Percentiles rank a stretch among this genome's conserved stretches.
Evolutionary conservation across 2,888 invertebrate genomes (phyloP).

Genomic region (Thereva nobilitata): DNA sequence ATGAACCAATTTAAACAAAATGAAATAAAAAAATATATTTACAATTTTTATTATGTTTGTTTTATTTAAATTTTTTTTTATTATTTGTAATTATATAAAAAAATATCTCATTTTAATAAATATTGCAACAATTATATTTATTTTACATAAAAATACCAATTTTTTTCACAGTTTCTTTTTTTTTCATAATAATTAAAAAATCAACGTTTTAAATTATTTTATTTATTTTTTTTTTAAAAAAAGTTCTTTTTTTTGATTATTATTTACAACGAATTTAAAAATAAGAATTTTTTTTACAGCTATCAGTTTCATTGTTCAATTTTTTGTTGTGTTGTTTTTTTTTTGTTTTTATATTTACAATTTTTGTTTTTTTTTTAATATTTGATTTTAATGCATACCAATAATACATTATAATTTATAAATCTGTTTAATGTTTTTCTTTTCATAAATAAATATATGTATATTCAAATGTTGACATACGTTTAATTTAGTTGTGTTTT

Average conservation of each 20-base stretch:
- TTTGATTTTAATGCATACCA: too few relatives aligned
- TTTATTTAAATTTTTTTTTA: slow-evolving; percentile 1
- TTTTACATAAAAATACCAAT: slow-evolving; percentile 32
- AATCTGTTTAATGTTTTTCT: slow-evolving; percentile 16
- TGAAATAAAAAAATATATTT: too few relatives aligned
- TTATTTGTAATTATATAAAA: slow-evolving; percentile 21
- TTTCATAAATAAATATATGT: slow-evolving; percentile 27
- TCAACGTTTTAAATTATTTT: slow-evolving; percentile 16
- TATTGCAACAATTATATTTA: slow-evolving; percentile 33
- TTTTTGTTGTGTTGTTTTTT: too few relatives aligned
- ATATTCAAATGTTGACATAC: slow-evolving; percentile 20
- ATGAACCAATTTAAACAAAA: too few relatives aligned
- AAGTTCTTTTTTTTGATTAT: neutral
- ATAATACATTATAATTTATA: neutral
- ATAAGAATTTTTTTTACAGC: too few relatives aligned
- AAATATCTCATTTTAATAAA: slow-evolving; percentile 29
- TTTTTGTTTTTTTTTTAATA: too few relatives aligned
- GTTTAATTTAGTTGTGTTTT: too few relatives aligned
- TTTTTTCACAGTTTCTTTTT: slow-evolving; percentile 5
- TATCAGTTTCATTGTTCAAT: too few relatives aligned
- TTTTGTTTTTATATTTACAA: too few relatives aligned
- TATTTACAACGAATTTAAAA: too few relatives aligned
- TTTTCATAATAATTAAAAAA: slow-evolving; percentile 20
- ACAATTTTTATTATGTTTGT: slow-evolving; percentile 29
- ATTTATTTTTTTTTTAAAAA: slow-evolving; percentile 2